Evolutionary conservation across 2,888 invertebrate genomes (phyloP), one percentile per base, ranked within the genome.

Genomic region (Acronicta aceris): DNA sequence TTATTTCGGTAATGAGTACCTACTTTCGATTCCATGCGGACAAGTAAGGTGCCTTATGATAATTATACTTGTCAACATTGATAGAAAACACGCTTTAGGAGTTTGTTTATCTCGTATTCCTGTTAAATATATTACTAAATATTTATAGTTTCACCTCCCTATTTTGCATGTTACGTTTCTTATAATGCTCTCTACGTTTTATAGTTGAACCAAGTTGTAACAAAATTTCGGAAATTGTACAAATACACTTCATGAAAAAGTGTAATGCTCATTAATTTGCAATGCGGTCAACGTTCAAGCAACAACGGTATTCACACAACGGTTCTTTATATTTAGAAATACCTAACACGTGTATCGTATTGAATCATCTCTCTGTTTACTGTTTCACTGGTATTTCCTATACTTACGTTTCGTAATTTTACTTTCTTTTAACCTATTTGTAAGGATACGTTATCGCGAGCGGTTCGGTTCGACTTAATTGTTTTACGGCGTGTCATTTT

Each of bases 241-340:
- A 82, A 83, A 85, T 81, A 79, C 61, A 63, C 70, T 63, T 71
- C 81, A 74, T 78, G 78, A 80, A 82, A 81, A 81, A 78, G 65
- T 73, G 67, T 85, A 65, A 79, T 84, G 86, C 88, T 83, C 79
- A 83, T 84, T 83, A 85, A 85, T 87, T 84, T 78, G 81, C 86
- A 88, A 84, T 81, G 83, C 88, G 87, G 89, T 87, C 88, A 87
- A 88, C 84, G 83, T 85, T 86, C 85, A 87, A 81, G 72, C 83
- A 78, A 81, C 83, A 88, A 88, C 86, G 86, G 87, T 88, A 89
- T 88, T 84, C 81, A 81, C 70, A 86, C 84, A 92, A 91, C 92
- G 91, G 89, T 89, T 84, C 86, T 90, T 89, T 92, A 89, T 87
- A 89, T 91, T 91, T 89, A 91, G 89, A 89, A 82, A 86, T 83